phyloP scores from a whole-genome alignment of 2,113 vertebrate genomes.

The Pandion haliaetus region DNA sequence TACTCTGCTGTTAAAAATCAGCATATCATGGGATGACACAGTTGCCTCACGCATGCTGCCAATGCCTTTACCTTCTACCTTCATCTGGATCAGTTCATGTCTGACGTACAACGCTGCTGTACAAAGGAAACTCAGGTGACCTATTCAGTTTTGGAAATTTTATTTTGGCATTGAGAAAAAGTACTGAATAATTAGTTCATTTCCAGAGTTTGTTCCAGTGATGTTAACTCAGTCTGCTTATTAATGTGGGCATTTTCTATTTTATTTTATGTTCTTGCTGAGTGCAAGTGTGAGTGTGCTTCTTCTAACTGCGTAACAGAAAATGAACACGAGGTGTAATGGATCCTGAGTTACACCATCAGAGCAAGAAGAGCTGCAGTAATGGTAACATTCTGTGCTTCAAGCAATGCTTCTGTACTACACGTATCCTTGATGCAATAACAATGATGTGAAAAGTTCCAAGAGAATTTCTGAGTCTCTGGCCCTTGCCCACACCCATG shows the following conservation, averaged over 20 bases:
- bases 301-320: fast-evolving
- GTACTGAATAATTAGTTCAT: neutral
- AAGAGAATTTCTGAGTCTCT: neutral
- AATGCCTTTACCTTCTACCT: fast-evolving
- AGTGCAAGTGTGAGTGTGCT: neutral
- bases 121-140: neutral
- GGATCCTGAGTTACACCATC: neutral
- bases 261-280: neutral
- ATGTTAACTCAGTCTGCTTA: neutral
- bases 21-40: neutral
- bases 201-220: neutral
- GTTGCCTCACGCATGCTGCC: neutral
- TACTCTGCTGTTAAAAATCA: neutral
- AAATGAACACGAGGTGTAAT: neutral
- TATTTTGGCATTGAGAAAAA: neutral
- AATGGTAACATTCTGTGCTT: neutral
- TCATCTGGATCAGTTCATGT: too few relatives aligned
- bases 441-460: neutral
- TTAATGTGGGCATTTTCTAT: neutral
- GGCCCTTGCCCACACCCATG: neutral
- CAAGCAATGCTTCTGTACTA: neutral
- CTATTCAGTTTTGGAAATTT: neutral
- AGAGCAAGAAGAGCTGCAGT: neutral
- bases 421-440: neutral
- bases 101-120: neutral